Conservation (phyloP, 2,888 invertebrate species). For the Thymelicus sylvestris region DNA sequence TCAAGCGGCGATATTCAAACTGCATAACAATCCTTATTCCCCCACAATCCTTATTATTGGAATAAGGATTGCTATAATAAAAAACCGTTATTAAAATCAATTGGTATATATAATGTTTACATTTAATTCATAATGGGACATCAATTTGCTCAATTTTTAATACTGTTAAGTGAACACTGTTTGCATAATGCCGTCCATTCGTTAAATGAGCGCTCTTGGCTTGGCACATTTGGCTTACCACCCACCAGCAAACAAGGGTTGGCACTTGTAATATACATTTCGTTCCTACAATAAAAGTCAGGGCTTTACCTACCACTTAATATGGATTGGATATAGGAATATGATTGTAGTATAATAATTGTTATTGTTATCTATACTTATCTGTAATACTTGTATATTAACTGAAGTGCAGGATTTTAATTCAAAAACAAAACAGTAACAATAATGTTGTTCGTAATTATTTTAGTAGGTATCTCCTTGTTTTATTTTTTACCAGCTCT, state of each 20-base stretch:
- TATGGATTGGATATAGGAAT: background rate
- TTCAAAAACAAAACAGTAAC: too few species aligned
- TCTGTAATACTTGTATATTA: too few species aligned
- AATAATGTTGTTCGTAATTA: too few species aligned
- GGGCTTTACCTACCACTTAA: background rate
- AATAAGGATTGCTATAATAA: too few species aligned
- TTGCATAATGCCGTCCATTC: conserved; percentile 27
- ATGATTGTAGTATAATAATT: background rate
- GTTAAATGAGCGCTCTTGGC: conserved; percentile 7
- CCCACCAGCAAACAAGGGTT: conserved; percentile 25
- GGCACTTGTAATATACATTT: conserved; percentile 15
- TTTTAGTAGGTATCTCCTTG: too few species aligned
- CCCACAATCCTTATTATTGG: too few species aligned
- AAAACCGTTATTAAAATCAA: too few species aligned
- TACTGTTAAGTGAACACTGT: conserved; percentile 12
- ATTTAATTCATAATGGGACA: background rate
- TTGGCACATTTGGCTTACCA: background rate
- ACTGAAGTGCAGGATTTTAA: too few species aligned
- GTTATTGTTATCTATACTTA: too few species aligned
- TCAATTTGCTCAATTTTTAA: conserved; percentile 16
- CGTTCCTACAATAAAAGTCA: background rate
- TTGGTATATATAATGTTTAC: background rate
- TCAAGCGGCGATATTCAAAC: too few species aligned
- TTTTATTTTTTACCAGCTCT: too few species aligned
- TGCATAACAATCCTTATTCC: too few species aligned